These are phyloP conservation scores for Polyommatus icarus DNA, from an alignment of 2,888 invertebrate species.

Conservation along the genomic window DNA sequence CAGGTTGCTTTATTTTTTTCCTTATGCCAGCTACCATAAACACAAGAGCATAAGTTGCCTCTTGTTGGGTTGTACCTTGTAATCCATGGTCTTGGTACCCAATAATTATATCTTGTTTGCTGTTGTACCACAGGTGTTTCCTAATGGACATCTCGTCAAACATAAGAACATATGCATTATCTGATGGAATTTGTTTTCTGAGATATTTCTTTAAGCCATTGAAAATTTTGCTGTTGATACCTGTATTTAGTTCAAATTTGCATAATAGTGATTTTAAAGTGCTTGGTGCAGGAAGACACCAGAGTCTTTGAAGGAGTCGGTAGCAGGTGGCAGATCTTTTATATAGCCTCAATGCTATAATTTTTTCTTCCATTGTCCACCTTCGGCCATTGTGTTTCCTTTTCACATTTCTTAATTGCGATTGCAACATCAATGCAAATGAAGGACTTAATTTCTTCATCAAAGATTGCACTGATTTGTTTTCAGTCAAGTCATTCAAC, in stretches of 20 bases:
- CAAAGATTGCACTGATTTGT: not conserved
- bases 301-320: slow-evolving; percentile 8
- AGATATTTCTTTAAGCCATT: not conserved
- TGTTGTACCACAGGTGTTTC: slow-evolving; percentile 5
- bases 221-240: not conserved
- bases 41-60: slow-evolving; percentile 11
- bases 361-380: slow-evolving; percentile 20
- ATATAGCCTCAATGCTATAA: slow-evolving; percentile 9
- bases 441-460: not conserved
- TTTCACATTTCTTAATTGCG: not conserved
- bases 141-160: slow-evolving; percentile 21
- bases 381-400: slow-evolving; percentile 13
- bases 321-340: slow-evolving; percentile 23
- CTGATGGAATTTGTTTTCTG: not conserved
- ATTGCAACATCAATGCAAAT: slow-evolving; percentile 13
- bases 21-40: slow-evolving; percentile 3
- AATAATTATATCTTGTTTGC: not conserved
- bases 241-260: not conserved
- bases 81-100: slow-evolving; percentile 23
- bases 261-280: slow-evolving; percentile 8
- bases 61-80: not conserved
- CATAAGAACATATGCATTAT: slow-evolving; percentile 13
- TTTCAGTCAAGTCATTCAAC: not conserved
- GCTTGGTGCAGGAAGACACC: not conserved
- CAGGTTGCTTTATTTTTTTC: slow-evolving; percentile 5